Evolutionary conservation across 2,113 vertebrate genomes (phyloP).

Genomic region (Acanthochromis polyacanthus): DNA sequence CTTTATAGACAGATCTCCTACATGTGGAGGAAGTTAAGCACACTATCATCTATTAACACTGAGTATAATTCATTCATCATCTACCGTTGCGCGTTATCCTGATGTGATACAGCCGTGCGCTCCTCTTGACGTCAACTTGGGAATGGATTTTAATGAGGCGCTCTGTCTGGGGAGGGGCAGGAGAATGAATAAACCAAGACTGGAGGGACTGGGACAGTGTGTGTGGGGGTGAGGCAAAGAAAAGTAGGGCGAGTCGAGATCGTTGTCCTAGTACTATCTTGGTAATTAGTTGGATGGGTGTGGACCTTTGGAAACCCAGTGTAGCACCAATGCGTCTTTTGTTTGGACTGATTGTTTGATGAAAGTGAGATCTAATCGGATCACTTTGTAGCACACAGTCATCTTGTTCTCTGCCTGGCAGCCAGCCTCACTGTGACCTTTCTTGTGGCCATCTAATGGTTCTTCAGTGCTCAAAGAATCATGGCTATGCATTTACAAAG

Average conservation of each 20-base stretch:
- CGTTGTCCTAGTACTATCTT: slow-evolving; percentile 36
- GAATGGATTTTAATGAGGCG: slow-evolving; percentile 53
- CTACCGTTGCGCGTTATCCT: background rate
- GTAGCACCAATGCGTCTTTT: slow-evolving; percentile 23
- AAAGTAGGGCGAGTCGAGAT: slow-evolving; percentile 10
- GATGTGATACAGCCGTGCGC: slow-evolving; percentile 20
- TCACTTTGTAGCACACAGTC: background rate
- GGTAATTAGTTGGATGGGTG: slow-evolving; percentile 46
- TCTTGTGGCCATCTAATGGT: slow-evolving; percentile 3
- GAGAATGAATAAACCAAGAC: slow-evolving; percentile 40
- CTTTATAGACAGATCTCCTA: background rate
- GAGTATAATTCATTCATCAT: background rate
- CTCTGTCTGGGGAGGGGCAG: slow-evolving; percentile 66
- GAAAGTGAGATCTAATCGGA: slow-evolving; percentile 8
- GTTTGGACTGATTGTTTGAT: slow-evolving; percentile 35
- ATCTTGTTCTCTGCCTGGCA: slow-evolving; percentile 4
- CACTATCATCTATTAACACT: background rate
- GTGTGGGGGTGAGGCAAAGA: slow-evolving; percentile 23
- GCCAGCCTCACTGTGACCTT: slow-evolving; percentile 9
- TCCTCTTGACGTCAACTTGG: slow-evolving; percentile 35
- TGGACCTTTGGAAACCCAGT: slow-evolving; percentile 12
- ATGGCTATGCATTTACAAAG: slow-evolving; percentile 7
- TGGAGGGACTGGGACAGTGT: slow-evolving; percentile 31
- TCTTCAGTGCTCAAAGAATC: slow-evolving; percentile 32
- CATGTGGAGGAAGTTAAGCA: background rate